Base-by-base conservation (phyloP, 1,140 invertebrate species). In the Drosophila tani region DNA sequence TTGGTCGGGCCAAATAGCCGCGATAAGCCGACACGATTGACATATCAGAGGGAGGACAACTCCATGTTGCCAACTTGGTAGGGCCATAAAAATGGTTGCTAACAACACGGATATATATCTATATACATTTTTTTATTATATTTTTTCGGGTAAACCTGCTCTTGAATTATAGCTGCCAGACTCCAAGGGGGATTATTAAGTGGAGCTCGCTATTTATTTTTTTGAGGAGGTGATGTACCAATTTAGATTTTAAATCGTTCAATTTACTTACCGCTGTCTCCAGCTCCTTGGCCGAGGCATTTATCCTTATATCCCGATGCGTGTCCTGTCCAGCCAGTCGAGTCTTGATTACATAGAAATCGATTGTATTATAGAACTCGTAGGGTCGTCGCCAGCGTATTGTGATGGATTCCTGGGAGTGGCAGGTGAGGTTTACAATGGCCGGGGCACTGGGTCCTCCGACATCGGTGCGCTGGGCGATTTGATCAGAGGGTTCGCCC, bases 371-470 rank as follows among this genome's bases (percentile, higher is more conserved):
- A 93, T 95, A 96, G 91, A 95, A 97, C 68, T 94, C 94, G 29
- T 94, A 93, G 2, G 97, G 97, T 76, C 96, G 94, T 55, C 95
- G 94, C 97, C 97, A 98, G 77, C 97, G 96, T 24, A 98, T 93
- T 88, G 95, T 96, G 12, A 98, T 94, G 15, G 96, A 95, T 75
- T 97, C 96, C 71, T 96, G 94, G 38, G 94, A 93, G 78, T 97
- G 95, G 91, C 97, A 98, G 12, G 96, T 97, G 17, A 98, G 92
- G 93, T 98, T 98, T 17, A 96, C 92, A 85, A 98, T 96, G 68
- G 94, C 92, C 1, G 97, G 97, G 5, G 97, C 94, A 74, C 95
- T 96, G 8, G 97, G 97, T 5, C 96, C 96, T 51, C 94, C 94
- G 38, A 98, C 96, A 93, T 98, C 97, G 2, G 97, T 98, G 60